These are phyloP conservation scores for Drosophila gunungcola DNA, from an alignment of 1,140 invertebrate genomes.

Conservation along the genomic window DNA sequence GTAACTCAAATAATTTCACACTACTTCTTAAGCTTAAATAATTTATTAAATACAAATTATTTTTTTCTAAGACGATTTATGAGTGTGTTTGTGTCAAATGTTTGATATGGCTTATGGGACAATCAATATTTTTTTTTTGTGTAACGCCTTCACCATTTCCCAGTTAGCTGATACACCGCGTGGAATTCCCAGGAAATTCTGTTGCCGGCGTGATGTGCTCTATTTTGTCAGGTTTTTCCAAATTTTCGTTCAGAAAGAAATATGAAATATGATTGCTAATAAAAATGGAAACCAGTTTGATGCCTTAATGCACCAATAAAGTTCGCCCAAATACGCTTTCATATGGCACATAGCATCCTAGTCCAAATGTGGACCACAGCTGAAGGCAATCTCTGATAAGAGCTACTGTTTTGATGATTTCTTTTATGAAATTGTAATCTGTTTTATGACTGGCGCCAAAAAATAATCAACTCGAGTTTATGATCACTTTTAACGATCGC, in stretches of 20 bases:
- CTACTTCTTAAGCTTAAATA: neutral
- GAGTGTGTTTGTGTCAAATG: too few relatives aligned
- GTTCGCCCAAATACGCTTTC: too few relatives aligned
- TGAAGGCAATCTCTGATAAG: conserved; percentile 42
- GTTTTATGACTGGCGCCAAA: conserved; percentile 78
- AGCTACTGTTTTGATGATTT: conserved; percentile 47
- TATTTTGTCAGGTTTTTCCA: too few relatives aligned
- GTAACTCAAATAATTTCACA: neutral
- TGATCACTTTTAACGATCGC: conserved; percentile 62
- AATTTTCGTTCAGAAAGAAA: neutral
- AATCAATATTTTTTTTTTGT: too few relatives aligned
- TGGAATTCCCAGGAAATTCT: conserved; percentile 35
- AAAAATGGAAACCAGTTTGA: too few relatives aligned
- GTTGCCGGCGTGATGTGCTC: conserved; percentile 12
- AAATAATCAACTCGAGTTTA: conserved; percentile 59
- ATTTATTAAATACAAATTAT: too few relatives aligned
- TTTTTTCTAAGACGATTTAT: too few relatives aligned
- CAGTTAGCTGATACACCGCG: conserved; percentile 11
- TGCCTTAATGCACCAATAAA: too few relatives aligned
- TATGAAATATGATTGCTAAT: neutral
- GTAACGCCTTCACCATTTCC: conserved; percentile 27
- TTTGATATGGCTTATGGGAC: too few relatives aligned
- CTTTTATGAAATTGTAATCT: conserved; percentile 33
- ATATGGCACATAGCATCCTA: too few relatives aligned
- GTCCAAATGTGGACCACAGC: conserved; percentile 26